Base-by-base conservation (phyloP, 2,888 invertebrate species). In the Anagyrus pseudococci region DNA sequence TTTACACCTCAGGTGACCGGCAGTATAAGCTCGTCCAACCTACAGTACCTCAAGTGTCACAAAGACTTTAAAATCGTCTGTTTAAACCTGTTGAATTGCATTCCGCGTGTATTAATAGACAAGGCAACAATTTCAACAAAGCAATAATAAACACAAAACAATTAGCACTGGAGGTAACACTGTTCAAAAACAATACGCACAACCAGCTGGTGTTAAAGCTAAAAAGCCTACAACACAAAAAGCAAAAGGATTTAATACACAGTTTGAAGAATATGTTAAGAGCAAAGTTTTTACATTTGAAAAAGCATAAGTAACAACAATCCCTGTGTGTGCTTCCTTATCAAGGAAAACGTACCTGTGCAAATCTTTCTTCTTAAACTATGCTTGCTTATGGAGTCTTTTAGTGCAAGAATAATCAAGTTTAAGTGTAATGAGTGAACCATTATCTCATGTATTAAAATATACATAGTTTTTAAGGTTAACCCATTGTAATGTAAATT, bases 261-360 rank as follows among this genome's bases (percentile, higher is more conserved):
- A 98, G 83, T 84, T 98, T 69, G 97, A 98, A 81, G 96, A 96
- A 55, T 98, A 97, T 83, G 93, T 93, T 70, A 95, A 94, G 83
- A 63, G 63, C 54, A 63, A 66, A 43, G 63, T 61, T 10, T 49
- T 60, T 20, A 66, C 29, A 20, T 61, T 63, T 1, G 63, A 66
- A 6, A 63, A 63, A 4, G 66, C 66, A 13, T 66, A 66, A 59
- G 48, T 41, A 17, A 20, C 19, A 43, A 43, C 15, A 2, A 17
- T 19, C n/a, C n/a, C n/a, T n/a, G n/a, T n/a, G n/a, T n/a, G n/a
- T n/a, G n/a, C n/a, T n/a, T n/a, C n/a, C n/a, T n/a, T n/a, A n/a
- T n/a, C n/a, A n/a, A n/a, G n/a, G n/a, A n/a, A n/a, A n/a, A n/a
- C n/a, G n/a, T n/a, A n/a, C n/a, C n/a, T n/a, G 15, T 6, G 15